Conservation (phyloP, 2,888 invertebrate species). For the Slavum lentiscoides region DNA sequence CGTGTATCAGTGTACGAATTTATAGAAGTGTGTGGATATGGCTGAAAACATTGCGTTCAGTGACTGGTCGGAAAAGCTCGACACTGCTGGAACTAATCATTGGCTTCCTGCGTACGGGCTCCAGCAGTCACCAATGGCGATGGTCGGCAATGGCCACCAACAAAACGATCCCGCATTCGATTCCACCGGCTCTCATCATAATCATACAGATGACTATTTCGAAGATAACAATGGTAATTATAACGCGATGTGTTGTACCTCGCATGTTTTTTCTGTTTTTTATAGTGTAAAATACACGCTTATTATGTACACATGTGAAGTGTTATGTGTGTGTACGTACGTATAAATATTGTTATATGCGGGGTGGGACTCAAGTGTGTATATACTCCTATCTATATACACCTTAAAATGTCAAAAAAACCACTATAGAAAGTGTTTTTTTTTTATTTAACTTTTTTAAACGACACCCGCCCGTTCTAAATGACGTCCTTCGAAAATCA, state of each 20-base stretch:
- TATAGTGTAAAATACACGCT: too few relatives aligned
- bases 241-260: not conserved
- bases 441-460: too few relatives aligned
- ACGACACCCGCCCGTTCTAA: too few relatives aligned
- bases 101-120: slow-evolving; percentile 81
- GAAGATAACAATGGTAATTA: slow-evolving; percentile 50
- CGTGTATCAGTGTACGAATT: not conserved
- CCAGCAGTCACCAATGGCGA: slow-evolving; percentile 65
- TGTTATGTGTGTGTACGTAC: not conserved
- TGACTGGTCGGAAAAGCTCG: slow-evolving; percentile 66
- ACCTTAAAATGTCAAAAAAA: too few relatives aligned
- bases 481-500: too few relatives aligned
- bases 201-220: slow-evolving; percentile 42
- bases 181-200: slow-evolving; percentile 20
- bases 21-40: slow-evolving; percentile 33
- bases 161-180: slow-evolving; percentile 46
- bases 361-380: too few relatives aligned
- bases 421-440: too few relatives aligned
- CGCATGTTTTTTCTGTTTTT: not conserved
- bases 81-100: slow-evolving; percentile 69
- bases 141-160: slow-evolving; percentile 33
- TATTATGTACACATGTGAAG: not conserved
- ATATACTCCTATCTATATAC: too few relatives aligned
- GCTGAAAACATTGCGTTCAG: slow-evolving; percentile 69
- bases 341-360: not conserved